Evolutionary conservation across 2,888 invertebrate species (phyloP), one percentile per base, ranked within the genome.

Genomic region (Tricholauxania praeusta): DNA sequence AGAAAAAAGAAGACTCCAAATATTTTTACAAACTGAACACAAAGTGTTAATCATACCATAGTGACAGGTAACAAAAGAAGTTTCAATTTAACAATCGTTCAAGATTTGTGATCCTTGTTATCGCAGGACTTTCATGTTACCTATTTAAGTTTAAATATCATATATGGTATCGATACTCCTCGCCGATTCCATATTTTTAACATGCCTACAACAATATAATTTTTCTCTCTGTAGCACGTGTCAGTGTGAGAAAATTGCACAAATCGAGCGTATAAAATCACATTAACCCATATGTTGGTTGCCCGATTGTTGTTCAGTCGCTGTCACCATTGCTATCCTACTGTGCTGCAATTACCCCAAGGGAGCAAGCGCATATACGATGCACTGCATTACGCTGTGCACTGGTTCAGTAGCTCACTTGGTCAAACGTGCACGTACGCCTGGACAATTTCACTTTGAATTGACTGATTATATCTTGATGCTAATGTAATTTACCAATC

Each of bases 401-500:
- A 39, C 69, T 60, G n/a, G n/a, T 69, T 57, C 22, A 49, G 19
- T 53, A 22, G 15, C 28, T 12, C 22, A 47, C 53, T 69, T 17
- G 12, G 14, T 15, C 32, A 19, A 2, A 32, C 62, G 19, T 15
- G 8, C 32, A 39, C 39, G 39, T 65, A 52, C 12, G 17, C 52
- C 53, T 15, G 55, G 48, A 68, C 48, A 48, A 66, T 66, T 53
- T 51, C 32, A 32, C 52, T 39, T 39, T 64, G 71, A 71, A 71
- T 65, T 66, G 72, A 72, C 66, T 72, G 72, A 72, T 66, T 72
- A 66, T 57, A 57, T 67, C 67, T 39, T 53, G 72, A 72, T 72
- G 72, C 67, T 67, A 57, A 67, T 67, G 55, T 67, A 22, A 57
- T 55, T 57, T 55, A 55, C 39, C 39, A 39, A 39, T 22, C 17